phyloP scores from a whole-genome alignment of 2,888 invertebrate genomes.

The Eupithecia exiguata region DNA sequence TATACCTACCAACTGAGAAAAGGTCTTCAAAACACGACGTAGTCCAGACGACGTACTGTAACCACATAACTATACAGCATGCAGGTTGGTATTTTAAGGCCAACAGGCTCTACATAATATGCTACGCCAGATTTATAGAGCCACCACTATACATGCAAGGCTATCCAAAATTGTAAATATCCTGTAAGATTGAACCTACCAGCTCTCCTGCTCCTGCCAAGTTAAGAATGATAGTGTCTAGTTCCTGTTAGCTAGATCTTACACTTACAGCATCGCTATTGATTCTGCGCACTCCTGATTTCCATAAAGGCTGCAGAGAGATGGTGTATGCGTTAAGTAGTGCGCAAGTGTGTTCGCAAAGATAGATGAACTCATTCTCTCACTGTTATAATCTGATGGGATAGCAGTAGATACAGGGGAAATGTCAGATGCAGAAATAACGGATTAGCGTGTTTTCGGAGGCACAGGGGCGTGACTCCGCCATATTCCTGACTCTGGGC shows the following conservation, averaged over 20 bases:
- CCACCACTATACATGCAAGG: no score
- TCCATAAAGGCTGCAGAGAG: neutral
- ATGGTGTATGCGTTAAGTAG: neutral
- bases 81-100: no score
- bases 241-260: neutral
- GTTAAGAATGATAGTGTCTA: slow-evolving; percentile 9
- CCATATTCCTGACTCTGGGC: neutral
- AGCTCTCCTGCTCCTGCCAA: neutral
- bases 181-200: neutral
- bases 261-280: slow-evolving; percentile 11
- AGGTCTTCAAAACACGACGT: no score
- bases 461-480: neutral
- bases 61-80: no score
- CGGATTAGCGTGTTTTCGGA: neutral
- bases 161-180: neutral
- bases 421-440: neutral
- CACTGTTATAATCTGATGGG: neutral
- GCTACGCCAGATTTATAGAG: no score
- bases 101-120: no score
- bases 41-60: no score
- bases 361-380: neutral
- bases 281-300: slow-evolving; percentile 2
- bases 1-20: no score
- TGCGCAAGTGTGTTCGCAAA: neutral
- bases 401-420: neutral